Percentiles rank a stretch among this genome's conserved stretches.
Evolutionary conservation across 2,113 vertebrate species (phyloP).

Genomic region (Falcunculus frontatus): DNA sequence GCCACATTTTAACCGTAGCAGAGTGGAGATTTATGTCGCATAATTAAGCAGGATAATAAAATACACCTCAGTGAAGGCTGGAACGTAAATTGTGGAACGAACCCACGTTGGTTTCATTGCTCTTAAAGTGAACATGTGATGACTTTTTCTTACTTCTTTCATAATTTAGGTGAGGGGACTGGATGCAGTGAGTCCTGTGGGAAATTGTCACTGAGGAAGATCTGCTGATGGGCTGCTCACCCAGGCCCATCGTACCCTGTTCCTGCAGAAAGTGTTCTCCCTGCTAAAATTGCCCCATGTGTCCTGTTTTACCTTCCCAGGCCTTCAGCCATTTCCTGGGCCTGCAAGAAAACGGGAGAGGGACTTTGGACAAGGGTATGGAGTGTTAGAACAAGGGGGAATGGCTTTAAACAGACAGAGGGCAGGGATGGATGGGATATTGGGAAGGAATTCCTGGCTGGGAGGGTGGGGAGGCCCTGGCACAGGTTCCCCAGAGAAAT

Average conservation of each 20-base stretch:
- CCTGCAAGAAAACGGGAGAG: neutral
- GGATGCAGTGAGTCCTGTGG: neutral
- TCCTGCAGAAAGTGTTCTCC: neutral
- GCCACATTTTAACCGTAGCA: neutral
- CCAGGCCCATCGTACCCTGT: neutral
- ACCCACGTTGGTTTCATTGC: neutral
- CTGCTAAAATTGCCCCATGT: neutral
- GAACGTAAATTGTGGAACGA: neutral
- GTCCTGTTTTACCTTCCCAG: neutral
- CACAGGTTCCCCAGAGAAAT: rapidly evolving
- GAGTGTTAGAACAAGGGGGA: neutral
- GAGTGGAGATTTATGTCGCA: neutral
- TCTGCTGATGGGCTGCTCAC: neutral
- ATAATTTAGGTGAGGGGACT: neutral
- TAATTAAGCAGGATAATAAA: constrained; percentile 1
- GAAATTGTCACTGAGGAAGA: neutral
- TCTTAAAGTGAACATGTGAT: neutral
- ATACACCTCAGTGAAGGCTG: neutral
- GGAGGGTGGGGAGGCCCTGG: neutral
- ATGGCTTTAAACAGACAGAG: neutral
- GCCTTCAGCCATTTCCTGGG: neutral
- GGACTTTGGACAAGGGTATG: neutral
- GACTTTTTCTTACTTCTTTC: neutral
- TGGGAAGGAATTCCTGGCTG: neutral
- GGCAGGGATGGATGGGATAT: neutral